Percentiles rank a stretch among this genome's conserved stretches.
These are phyloP conservation scores for Cheilosia vulpina DNA, from an alignment of 2,888 invertebrate species.

Conservation along the genomic window DNA sequence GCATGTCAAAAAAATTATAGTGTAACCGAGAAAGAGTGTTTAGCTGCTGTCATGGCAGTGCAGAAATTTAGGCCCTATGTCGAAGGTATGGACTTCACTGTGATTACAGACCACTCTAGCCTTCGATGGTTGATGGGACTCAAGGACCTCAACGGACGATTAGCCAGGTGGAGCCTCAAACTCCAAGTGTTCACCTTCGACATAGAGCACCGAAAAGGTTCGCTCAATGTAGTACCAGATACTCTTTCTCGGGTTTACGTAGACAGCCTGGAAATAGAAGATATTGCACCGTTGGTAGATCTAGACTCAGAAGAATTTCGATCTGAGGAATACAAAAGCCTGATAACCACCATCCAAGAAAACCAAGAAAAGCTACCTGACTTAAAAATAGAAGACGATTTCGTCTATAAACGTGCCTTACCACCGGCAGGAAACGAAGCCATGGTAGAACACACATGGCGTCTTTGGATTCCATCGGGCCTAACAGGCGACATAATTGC, in stretches of 20 bases:
- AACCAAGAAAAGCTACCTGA: constrained; percentile 7
- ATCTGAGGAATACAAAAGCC: background rate
- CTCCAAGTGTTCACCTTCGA: constrained; percentile 14
- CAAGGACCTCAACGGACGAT: background rate
- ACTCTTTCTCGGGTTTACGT: background rate
- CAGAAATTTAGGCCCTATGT: too few relatives aligned
- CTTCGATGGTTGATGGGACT: background rate
- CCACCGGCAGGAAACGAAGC: background rate
- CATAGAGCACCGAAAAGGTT: constrained; percentile 76
- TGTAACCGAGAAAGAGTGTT: background rate
- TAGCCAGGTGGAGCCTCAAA: background rate
- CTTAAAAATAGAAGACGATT: background rate
- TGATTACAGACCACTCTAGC: too few relatives aligned
- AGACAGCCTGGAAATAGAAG: background rate
- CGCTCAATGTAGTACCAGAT: constrained; percentile 1
- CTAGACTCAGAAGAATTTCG: constrained; percentile 5
- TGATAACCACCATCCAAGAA: background rate
- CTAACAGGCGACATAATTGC: constrained; percentile 19
- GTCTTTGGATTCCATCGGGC: constrained; percentile 35
- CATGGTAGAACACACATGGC: constrained; percentile 6
- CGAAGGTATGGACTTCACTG: too few relatives aligned
- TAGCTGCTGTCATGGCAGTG: too few relatives aligned
- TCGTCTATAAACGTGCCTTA: background rate
- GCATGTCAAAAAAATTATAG: background rate
- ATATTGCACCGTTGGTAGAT: constrained; percentile 6